phyloP scores from a whole-genome alignment of 2,797 vertebrate genomes.

The Erithacus rubecula region DNA sequence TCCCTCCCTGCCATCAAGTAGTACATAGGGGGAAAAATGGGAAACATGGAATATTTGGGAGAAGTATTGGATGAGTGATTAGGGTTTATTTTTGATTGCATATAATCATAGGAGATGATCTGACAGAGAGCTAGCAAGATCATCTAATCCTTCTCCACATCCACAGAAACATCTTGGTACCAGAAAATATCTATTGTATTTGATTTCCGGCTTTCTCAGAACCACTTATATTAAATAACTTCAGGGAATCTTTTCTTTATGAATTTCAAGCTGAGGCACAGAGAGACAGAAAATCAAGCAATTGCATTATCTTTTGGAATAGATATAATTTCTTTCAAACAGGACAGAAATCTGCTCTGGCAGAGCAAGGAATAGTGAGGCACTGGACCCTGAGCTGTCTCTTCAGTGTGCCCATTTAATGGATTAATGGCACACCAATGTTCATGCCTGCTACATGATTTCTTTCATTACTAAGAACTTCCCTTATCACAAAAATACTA shows the following conservation, averaged over 20 bases:
- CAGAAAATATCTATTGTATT: slow-evolving; percentile 17
- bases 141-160: background rate
- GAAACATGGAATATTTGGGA: background rate
- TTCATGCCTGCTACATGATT: background rate
- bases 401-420: background rate
- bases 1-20: background rate
- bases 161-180: background rate
- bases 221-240: slow-evolving; percentile 26
- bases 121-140: background rate
- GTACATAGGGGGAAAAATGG: background rate
- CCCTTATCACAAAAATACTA: background rate
- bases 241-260: slow-evolving; percentile 18
- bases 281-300: slow-evolving; percentile 14
- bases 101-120: background rate
- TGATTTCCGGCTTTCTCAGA: background rate
- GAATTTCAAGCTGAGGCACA: slow-evolving; percentile 26
- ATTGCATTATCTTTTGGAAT: slow-evolving; percentile 2
- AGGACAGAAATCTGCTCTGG: background rate
- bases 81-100: background rate
- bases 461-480: background rate
- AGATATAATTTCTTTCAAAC: background rate
- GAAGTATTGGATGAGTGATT: background rate
- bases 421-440: background rate
- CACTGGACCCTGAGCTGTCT: background rate
- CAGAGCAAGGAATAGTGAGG: background rate